Base-by-base conservation (phyloP, 2,888 invertebrate species). In the Zeuzera pyrina region DNA sequence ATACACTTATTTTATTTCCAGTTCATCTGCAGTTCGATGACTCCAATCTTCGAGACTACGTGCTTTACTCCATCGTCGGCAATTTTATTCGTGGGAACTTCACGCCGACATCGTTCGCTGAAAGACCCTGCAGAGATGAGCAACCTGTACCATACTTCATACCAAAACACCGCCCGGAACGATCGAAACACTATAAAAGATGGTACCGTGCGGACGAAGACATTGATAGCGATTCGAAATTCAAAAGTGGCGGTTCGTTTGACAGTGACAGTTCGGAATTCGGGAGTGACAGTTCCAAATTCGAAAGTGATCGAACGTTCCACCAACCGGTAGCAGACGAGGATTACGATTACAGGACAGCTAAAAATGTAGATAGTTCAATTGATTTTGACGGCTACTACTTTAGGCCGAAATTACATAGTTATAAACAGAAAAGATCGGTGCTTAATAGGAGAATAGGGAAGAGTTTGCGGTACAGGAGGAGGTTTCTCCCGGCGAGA, bases 31-130 rank as follows among this genome's bases (percentile, higher is more conserved):
- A 68, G 28, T 67, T 63, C 46, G 64, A 65, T 31, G 74, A 67
- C 12, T 14, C 45, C 5, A 42, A 51, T 1, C 66, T 81, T 3
- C 59, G 65, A 1, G 79, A 81, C 56, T 81, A 74, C 58, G 72
- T 67, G 1, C 64, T 83, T 14, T 71, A 78, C 49, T 67, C 77
- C 0, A 57, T 72, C 21, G 67, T 81, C 15, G 71, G 69, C 33
- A 65, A 58, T 50, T 64, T 58, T 47, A 60, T 74, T 43, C 48
- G 67, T 2, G 81, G 83, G 12, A 81, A 81, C 65, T 81, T 83
- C 57, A 81, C 83, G 0, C 79, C 79, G 0, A 78, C 74, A 26
- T 57, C 62, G 29, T 53, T 51, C 43, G 41, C 59, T 1, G 81
- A 83, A 32, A 55, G 62, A 12, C 62, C 79, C 1, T 83, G 81